phyloP scores from a whole-genome alignment of 2,888 invertebrate genomes.

The Synanthedon formicaeformis region DNA sequence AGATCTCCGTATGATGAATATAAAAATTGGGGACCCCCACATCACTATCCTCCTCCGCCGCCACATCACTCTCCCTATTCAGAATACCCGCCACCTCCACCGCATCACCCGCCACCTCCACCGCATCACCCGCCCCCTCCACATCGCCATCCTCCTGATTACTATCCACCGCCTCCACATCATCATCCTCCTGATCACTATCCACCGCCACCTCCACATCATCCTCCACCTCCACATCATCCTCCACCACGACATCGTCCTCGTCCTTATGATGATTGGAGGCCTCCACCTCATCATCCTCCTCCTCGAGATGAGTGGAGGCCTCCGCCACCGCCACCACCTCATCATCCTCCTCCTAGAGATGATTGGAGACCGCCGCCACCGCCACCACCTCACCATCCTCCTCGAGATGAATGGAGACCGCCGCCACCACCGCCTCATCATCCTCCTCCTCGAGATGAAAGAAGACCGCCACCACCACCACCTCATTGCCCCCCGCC shows the following conservation, averaged over 20 bases:
- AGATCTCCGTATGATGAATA: not conserved
- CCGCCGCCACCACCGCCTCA: slow-evolving; percentile 1
- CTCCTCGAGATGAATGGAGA: not conserved
- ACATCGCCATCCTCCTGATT: slow-evolving; percentile 6
- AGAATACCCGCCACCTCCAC: slow-evolving; percentile 5
- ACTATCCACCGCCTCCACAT: slow-evolving; percentile 7
- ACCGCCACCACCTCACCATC: not conserved
- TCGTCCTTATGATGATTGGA: slow-evolving; percentile 1
- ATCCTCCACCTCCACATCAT: slow-evolving; percentile 8
- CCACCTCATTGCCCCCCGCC: not conserved
- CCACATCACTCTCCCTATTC: slow-evolving; percentile 1
- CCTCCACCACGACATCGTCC: slow-evolving; percentile 8
- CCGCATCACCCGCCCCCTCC: slow-evolving; percentile 4
- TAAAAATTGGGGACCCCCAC: slow-evolving; percentile 1
- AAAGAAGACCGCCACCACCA: slow-evolving; percentile 1
- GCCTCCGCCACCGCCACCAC: slow-evolving; percentile 5
- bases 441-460: not conserved
- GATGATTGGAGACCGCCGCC: slow-evolving; percentile 3
- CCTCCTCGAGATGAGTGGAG: slow-evolving; percentile 1
- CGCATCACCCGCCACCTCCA: slow-evolving; percentile 3
- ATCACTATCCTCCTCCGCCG: slow-evolving; percentile 4
- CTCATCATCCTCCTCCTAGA: slow-evolving; percentile 1
- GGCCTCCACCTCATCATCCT: slow-evolving; percentile 5
- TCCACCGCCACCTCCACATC: slow-evolving; percentile 6
- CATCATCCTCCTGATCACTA: slow-evolving; percentile 6